These are phyloP conservation scores for Charina bottae DNA, from an alignment of 2,113 vertebrate species.

Conservation along the genomic window DNA sequence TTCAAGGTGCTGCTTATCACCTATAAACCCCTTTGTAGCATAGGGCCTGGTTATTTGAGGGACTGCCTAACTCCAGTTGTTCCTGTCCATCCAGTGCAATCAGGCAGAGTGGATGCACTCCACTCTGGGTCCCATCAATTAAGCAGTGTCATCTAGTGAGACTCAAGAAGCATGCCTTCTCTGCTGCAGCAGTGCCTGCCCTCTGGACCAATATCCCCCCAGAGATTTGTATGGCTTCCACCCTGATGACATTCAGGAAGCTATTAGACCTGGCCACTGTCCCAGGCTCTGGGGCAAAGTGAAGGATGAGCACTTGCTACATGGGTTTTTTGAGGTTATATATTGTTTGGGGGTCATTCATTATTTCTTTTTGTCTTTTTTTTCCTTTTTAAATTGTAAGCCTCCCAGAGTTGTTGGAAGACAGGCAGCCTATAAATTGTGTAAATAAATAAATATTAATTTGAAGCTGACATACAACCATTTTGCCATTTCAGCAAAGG, in stretches of 20 bases:
- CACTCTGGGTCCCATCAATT: neutral
- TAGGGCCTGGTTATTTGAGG: neutral
- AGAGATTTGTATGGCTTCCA: neutral
- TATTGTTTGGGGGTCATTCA: neutral
- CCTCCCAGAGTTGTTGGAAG: neutral
- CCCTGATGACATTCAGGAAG: neutral
- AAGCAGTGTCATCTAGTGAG: neutral
- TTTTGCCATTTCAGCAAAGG: neutral
- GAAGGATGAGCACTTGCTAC: neutral
- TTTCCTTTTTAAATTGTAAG: neutral
- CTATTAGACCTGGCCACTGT: neutral
- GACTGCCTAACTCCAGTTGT: neutral
- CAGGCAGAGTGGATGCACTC: neutral
- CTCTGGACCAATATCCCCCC: neutral
- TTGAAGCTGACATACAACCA: neutral
- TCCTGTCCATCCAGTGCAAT: neutral
- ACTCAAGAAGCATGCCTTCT: neutral
- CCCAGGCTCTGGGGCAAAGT: neutral
- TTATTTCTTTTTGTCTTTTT: neutral
- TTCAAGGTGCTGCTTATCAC: neutral
- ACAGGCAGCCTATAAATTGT: neutral
- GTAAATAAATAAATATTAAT: neutral
- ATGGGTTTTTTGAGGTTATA: neutral
- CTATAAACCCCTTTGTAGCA: neutral
- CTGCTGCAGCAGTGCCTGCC: neutral